phyloP scores from a whole-genome alignment of 2,888 invertebrate genomes.

The Galerucella calmariensis region DNA sequence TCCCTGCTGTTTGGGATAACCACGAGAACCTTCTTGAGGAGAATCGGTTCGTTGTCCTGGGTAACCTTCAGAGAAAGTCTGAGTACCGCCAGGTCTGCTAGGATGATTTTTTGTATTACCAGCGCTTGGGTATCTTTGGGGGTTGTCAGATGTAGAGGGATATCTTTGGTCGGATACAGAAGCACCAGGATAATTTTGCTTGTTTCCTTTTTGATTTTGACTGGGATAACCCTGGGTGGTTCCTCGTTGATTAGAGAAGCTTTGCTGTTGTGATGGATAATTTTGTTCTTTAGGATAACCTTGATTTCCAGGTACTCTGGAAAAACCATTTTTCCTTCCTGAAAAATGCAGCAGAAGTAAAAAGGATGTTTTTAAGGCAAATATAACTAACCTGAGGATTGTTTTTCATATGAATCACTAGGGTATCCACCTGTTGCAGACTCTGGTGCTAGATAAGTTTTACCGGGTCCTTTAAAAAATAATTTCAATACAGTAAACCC shows the following conservation, averaged over 20 bases:
- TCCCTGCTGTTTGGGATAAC: not conserved
- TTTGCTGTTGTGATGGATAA: slow-evolving; percentile 43
- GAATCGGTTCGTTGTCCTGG: not conserved
- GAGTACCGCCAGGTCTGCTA: slow-evolving; percentile 24
- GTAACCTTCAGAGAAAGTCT: slow-evolving; percentile 12
- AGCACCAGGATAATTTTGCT: slow-evolving; percentile 36
- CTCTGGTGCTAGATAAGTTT: slow-evolving; percentile 25
- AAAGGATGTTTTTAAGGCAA: not conserved
- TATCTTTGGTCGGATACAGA: slow-evolving; percentile 22
- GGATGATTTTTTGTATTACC: slow-evolving; percentile 7
- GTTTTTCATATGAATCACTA: slow-evolving; percentile 53
- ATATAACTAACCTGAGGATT: slow-evolving; percentile 38
- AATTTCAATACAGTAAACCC: slow-evolving; percentile 1
- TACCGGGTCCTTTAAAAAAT: slow-evolving; percentile 19
- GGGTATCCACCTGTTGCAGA: slow-evolving; percentile 47
- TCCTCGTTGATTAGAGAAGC: slow-evolving; percentile 42
- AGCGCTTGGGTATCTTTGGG: slow-evolving; percentile 29
- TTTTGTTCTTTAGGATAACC: slow-evolving; percentile 2
- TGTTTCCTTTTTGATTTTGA: slow-evolving; percentile 41
- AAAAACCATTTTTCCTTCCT: slow-evolving; percentile 45
- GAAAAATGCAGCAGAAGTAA: not conserved
- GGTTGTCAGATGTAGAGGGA: slow-evolving; percentile 9
- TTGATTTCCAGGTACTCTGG: slow-evolving; percentile 43
- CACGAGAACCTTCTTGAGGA: slow-evolving; percentile 1
- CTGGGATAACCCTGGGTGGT: slow-evolving; percentile 57